Evolutionary conservation across 1,140 invertebrate genomes (phyloP), one percentile per base, ranked within the genome.

Genomic region (Drosophila pachea): DNA sequence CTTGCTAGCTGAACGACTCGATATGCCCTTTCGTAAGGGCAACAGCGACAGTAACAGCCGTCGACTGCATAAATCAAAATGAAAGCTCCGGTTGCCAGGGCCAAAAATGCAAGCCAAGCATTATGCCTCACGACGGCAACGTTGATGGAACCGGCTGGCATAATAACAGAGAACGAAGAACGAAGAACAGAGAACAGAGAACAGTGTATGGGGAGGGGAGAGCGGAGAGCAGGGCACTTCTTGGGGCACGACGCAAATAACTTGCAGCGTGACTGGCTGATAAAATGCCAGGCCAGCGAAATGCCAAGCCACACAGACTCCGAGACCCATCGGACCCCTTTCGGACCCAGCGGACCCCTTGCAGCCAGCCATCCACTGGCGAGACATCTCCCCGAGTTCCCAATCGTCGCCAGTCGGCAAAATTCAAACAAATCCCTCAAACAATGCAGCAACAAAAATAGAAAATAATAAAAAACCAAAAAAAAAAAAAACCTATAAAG

Each of bases 381-480:
- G 66, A 73, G 48, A 72, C 78, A 79, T 83, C 78, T 83, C 78
- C 62, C 54, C 58, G 38, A 75, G 78, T 68, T 81, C 67, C 47
- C 78, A 77, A 74, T 74, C 74, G 60, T 72, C 60, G 73, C 63
- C 66, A 59, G 68, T 60, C 78, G 78, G 78, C 76, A 35, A 73
- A 83, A 83, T 83, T 83, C 79, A 83, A 83, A 83, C 79, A 83
- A 83, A 83, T 83, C 79, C 76, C 81, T 84, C 79, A 83, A 83
- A 83, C 79, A 83, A 83, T 83, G 76, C 78, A 55, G 76, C 79
- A 84, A 73, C 48, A 64, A 42, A 45, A 8, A 65, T 48, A 45
- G 42, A 68, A 55, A 31, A 43, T 43, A 43, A 43, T 16, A 52
- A 61, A 55, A 72, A 40, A 31, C 16, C 9, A 62, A 67, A 62